Evolutionary conservation across 2,888 invertebrate species (phyloP).

Genomic region (Furcula furcula): DNA sequence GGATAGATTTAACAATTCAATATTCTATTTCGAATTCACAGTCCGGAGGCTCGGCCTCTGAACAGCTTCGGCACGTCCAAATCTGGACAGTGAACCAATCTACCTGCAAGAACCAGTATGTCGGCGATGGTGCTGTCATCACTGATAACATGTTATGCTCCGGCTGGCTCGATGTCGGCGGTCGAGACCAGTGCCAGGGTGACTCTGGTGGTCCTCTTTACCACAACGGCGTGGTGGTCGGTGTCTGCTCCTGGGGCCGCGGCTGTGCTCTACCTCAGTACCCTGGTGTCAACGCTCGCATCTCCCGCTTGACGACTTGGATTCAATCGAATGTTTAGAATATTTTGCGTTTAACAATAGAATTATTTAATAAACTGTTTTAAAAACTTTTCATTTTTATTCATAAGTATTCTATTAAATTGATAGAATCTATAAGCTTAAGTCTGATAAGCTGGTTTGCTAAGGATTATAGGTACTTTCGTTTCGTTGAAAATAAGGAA

Average conservation of each 20-base stretch:
- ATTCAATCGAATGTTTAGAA: slow-evolving; percentile 38
- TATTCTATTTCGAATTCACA: slow-evolving; percentile 7
- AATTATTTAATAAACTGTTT: too few relatives aligned
- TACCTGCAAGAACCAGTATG: slow-evolving; percentile 24
- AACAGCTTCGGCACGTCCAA: slow-evolving; percentile 41
- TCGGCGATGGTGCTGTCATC: slow-evolving; percentile 7
- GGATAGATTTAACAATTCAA: too few relatives aligned
- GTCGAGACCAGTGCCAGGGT: slow-evolving; percentile 40
- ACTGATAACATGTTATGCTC: slow-evolving; percentile 41
- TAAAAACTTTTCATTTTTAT: too few relatives aligned
- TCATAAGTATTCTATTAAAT: too few relatives aligned
- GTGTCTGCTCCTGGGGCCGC: slow-evolving; percentile 36
- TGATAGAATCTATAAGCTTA: too few relatives aligned
- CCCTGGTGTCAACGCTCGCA: slow-evolving; percentile 38
- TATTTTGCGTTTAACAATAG: too few relatives aligned
- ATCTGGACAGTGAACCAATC: slow-evolving; percentile 39
- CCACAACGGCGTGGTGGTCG: slow-evolving; percentile 36
- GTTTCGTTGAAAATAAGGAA: too few relatives aligned
- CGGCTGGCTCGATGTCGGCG: slow-evolving; percentile 36
- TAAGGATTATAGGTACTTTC: too few relatives aligned
- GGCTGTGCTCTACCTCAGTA: slow-evolving; percentile 28
- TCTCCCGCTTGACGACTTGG: slow-evolving; percentile 34
- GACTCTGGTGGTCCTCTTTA: slow-evolving; percentile 43
- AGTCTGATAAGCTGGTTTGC: too few relatives aligned
- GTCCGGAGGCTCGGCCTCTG: slow-evolving; percentile 23